Percentiles rank a stretch among this genome's conserved stretches.
Evolutionary conservation across 2,797 vertebrate species (phyloP).

Genomic region (Pelobates cultripes): DNA sequence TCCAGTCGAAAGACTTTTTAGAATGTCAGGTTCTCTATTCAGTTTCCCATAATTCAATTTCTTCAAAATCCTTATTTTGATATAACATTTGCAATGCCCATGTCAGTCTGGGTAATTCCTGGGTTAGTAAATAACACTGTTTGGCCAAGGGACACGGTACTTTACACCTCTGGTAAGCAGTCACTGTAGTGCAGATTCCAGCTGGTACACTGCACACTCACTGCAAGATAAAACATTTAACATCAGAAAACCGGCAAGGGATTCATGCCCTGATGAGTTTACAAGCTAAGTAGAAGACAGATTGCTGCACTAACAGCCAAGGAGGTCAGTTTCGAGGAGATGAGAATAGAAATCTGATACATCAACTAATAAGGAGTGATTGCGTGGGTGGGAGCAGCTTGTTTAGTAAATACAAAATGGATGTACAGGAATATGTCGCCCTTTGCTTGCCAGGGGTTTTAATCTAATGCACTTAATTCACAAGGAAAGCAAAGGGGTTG

Average conservation of each 20-base stretch:
- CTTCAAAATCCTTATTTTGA: too few species aligned
- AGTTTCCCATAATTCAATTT: too few species aligned
- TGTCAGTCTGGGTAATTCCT: too few species aligned
- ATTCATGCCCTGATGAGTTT: conserved; percentile 10
- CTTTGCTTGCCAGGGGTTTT: background rate
- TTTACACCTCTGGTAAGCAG: too few species aligned
- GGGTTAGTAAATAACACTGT: too few species aligned
- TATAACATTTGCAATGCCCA: too few species aligned
- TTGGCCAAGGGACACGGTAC: too few species aligned
- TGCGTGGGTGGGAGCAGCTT: background rate
- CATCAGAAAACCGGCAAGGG: background rate
- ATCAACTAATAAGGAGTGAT: background rate
- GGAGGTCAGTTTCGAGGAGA: background rate
- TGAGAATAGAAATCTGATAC: conserved; percentile 2
- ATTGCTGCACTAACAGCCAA: background rate
- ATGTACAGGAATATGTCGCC: background rate
- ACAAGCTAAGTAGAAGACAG: background rate
- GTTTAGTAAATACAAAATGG: background rate
- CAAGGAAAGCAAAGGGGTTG: conserved; percentile 14
- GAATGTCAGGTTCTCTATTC: too few species aligned
- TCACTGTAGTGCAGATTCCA: background rate
- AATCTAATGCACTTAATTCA: background rate
- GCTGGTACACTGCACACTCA: background rate
- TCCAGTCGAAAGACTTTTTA: too few species aligned
- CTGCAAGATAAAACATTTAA: too few species aligned